Evolutionary conservation across 1,140 invertebrate genomes (phyloP).

Genomic region (Halesus radiatus): DNA sequence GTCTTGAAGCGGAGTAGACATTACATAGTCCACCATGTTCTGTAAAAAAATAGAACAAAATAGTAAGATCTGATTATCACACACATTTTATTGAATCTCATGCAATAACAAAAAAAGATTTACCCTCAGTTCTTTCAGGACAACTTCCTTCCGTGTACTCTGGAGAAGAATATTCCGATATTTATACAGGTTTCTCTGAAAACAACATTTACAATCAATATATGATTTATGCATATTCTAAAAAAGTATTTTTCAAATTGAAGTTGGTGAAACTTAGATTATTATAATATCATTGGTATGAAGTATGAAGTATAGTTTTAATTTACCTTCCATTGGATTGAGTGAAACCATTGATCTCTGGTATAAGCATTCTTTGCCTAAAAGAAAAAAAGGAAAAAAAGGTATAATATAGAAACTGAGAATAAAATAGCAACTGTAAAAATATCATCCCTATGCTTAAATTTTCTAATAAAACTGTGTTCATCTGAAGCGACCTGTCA

Average conservation of each 20-base stretch:
- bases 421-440: too few species aligned
- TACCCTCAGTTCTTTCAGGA: conserved; percentile 86
- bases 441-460: too few species aligned
- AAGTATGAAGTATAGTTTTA: neutral
- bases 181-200: conserved; percentile 85
- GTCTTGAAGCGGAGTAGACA: conserved; percentile 85
- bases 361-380: conserved; percentile 84
- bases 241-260: conserved; percentile 79
- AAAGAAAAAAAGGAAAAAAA: conserved; percentile 60
- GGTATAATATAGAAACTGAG: too few species aligned
- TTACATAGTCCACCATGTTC: conserved; percentile 84
- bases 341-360: conserved; percentile 88
- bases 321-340: conserved; percentile 86
- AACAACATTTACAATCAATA: conserved; percentile 56
- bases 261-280: too few species aligned
- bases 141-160: conserved; percentile 79
- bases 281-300: too few species aligned
- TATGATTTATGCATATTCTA: neutral
- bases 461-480: too few species aligned
- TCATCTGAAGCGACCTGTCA: too few species aligned
- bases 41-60: conserved; percentile 63
- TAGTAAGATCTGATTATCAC: too few species aligned
- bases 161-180: conserved; percentile 81
- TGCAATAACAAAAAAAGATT: conserved; percentile 45
- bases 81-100: too few species aligned